Evolutionary conservation across 2,888 invertebrate species (phyloP).

Genomic region (Thysanoteuthis rhombus): DNA sequence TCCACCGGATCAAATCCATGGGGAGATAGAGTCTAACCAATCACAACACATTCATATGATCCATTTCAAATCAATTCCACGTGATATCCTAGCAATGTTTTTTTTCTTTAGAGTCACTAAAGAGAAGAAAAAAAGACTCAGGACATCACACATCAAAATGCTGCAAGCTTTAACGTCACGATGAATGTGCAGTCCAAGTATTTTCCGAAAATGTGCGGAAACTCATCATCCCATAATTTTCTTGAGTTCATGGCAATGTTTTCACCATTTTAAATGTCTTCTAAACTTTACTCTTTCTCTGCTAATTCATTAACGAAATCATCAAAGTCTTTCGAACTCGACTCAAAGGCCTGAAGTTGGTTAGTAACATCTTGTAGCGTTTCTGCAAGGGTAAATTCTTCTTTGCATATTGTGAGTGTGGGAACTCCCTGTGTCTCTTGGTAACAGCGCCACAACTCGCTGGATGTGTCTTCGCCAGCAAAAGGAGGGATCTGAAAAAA

Average conservation of each 20-base stretch:
- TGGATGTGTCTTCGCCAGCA: conserved; percentile 75
- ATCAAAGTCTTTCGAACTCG: conserved; percentile 80
- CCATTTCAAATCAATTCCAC: too few species aligned
- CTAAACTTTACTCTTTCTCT: not conserved
- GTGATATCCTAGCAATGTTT: too few species aligned
- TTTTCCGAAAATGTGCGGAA: not conserved
- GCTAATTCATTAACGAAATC: conserved; percentile 72
- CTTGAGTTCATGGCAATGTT: not conserved
- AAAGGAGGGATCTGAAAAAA: conserved; percentile 81
- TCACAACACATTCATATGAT: too few species aligned
- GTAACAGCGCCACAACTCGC: conserved; percentile 82
- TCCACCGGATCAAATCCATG: not conserved
- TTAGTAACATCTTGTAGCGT: conserved; percentile 75
- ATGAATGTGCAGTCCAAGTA: not conserved
- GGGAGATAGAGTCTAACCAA: not conserved
- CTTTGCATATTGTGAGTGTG: conserved; percentile 71
- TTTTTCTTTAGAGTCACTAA: too few species aligned
- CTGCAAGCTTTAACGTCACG: too few species aligned
- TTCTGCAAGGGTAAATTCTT: conserved; percentile 52
- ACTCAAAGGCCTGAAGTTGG: conserved; percentile 80
- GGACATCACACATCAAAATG: too few species aligned
- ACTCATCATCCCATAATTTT: not conserved
- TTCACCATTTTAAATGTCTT: not conserved
- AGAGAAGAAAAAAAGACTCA: too few species aligned
- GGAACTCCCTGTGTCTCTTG: conserved; percentile 82